Conservation (phyloP, 2,888 invertebrate species). For the Perdita meconis region DNA sequence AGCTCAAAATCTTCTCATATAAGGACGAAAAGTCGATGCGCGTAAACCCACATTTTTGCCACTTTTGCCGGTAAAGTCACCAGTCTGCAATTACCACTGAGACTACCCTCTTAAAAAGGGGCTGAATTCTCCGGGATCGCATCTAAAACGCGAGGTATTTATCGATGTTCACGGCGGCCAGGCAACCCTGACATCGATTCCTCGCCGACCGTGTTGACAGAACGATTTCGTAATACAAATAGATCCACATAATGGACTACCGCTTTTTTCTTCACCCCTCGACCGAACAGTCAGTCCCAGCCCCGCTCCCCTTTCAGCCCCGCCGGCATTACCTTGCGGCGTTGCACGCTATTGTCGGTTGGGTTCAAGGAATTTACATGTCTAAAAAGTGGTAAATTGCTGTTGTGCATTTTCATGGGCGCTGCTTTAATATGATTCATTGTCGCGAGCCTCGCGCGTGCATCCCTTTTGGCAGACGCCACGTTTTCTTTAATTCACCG, state of each 20-base stretch:
- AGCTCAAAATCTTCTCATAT: too few relatives aligned
- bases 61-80: too few relatives aligned
- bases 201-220: constrained; percentile 64
- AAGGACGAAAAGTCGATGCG: too few relatives aligned
- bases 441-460: not conserved
- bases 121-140: constrained; percentile 51
- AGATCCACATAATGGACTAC: constrained; percentile 65
- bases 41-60: too few relatives aligned
- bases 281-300: not conserved
- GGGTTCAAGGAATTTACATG: constrained; percentile 64
- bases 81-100: too few relatives aligned
- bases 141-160: constrained; percentile 54
- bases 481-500: not conserved
- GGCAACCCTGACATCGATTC: constrained; percentile 74
- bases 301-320: constrained; percentile 16
- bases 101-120: not conserved
- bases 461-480: constrained; percentile 18
- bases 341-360: constrained; percentile 58
- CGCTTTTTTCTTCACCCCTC: constrained; percentile 36
- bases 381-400: constrained; percentile 59
- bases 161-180: constrained; percentile 64
- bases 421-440: constrained; percentile 42
- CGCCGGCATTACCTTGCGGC: constrained; percentile 55
- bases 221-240: constrained; percentile 73
- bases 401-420: constrained; percentile 45